phyloP scores from a whole-genome alignment of 2,888 invertebrate genomes.

The Julus scanicus region DNA sequence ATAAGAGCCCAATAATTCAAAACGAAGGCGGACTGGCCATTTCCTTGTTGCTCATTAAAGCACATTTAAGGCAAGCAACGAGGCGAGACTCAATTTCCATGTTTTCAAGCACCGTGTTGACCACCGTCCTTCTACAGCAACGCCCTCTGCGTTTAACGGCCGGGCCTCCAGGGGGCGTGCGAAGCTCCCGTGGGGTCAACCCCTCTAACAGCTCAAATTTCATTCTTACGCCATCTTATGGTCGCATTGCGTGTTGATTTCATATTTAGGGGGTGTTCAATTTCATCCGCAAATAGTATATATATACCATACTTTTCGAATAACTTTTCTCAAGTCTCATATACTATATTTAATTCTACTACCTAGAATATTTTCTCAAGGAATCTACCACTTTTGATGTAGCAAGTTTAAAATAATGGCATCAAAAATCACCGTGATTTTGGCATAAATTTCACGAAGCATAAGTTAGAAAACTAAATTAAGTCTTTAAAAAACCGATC shows the following conservation, averaged over 20 bases:
- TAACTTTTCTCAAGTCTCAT: no score
- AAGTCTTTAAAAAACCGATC: neutral
- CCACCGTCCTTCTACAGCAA: neutral
- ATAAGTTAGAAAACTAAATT: neutral
- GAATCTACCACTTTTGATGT: neutral
- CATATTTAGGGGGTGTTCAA: no score
- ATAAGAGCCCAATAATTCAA: conserved; percentile 36
- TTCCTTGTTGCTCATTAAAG: conserved; percentile 45
- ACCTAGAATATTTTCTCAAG: no score
- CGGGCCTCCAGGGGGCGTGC: neutral
- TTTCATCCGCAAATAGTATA: no score
- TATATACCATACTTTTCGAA: no score
- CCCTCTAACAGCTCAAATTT: neutral
- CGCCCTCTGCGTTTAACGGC: neutral
- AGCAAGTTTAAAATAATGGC: neutral
- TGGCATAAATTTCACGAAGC: neutral
- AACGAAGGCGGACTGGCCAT: conserved; percentile 11
- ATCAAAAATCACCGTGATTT: neutral
- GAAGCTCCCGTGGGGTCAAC: neutral
- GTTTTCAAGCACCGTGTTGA: conserved; percentile 39
- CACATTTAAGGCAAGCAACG: conserved; percentile 17
- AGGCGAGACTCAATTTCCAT: conserved; percentile 42
- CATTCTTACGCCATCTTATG: neutral
- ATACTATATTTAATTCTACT: no score
- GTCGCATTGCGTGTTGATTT: neutral